Evolutionary conservation across 2,797 vertebrate genomes (phyloP).

Genomic region (Onychomys leucogaster): DNA sequence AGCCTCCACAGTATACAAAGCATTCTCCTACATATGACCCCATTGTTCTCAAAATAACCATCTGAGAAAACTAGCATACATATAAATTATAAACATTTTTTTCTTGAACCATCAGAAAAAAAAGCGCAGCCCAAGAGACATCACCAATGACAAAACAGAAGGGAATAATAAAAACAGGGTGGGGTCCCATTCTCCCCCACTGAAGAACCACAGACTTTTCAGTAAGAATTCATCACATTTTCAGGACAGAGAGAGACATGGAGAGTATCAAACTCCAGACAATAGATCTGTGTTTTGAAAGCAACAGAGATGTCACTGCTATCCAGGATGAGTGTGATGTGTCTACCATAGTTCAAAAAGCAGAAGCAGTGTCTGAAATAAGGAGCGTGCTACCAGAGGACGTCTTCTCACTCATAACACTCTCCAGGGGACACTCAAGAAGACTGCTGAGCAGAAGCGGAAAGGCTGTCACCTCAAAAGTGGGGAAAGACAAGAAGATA

Average conservation of each 20-base stretch:
- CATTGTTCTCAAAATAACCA: not conserved
- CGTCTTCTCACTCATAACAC: not conserved
- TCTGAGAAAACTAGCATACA: slow-evolving; percentile 9
- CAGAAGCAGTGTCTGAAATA: slow-evolving; percentile 23
- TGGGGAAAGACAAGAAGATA: not conserved
- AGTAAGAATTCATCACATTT: not conserved
- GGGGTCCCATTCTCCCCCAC: not conserved
- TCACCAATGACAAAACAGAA: not conserved
- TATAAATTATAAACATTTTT: not conserved
- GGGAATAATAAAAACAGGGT: not conserved
- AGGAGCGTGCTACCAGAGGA: not conserved
- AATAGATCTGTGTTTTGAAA: not conserved
- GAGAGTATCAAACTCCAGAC: not conserved
- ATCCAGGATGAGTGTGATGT: not conserved
- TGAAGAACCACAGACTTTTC: not conserved
- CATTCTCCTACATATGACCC: slow-evolving; percentile 4
- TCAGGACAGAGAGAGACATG: slow-evolving; percentile 32
- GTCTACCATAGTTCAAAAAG: slow-evolving; percentile 29
- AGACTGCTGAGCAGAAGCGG: not conserved
- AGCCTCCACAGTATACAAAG: slow-evolving; percentile 13
- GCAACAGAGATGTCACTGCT: not conserved
- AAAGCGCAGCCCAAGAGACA: not conserved
- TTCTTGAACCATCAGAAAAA: not conserved
- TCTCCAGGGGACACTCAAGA: not conserved
- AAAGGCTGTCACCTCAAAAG: not conserved